Evolutionary conservation across 2,113 vertebrate genomes (phyloP), one percentile per base, ranked within the genome.

Genomic region (Camelus bactrianus): DNA sequence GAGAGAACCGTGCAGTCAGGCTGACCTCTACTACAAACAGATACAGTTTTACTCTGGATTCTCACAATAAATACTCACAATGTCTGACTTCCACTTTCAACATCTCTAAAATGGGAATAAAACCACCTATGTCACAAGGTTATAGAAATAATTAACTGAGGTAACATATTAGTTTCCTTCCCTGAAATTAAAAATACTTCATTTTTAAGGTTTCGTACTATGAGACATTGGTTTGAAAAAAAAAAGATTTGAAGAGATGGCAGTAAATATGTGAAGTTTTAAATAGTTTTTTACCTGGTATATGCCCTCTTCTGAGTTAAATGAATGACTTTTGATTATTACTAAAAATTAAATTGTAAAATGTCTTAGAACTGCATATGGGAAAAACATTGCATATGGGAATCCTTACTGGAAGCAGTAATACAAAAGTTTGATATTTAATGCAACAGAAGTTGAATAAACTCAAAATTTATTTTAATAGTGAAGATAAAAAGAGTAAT

Each of bases 181-280:
- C 22, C 14, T 65, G 15, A 92, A 96, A 92, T 65, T 42, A 86
- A 89, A 94, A 86, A 46, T 38, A 91, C 24, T 52, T 94, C 64
- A 65, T 77, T 73, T 50, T 50, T 38, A 85, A 70, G 65, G 42
- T 92, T 85, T 58, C 81, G 5, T 92, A 77, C 16, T 67, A 65
- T 2, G 28, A 24, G 35, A 14, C 6, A 35, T 62, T 88, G 82
- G 17, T 38, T 50, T 38, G 7, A 0, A 69, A 85, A 88, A 79
- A 32, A 79, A 35, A 13, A 62, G 3, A 38, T 81, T 35, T 75
- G 46, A 77, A 85, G 56, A 94, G 12, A 24, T 75, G 20, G 24
- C 30, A 77, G 24, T 46, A 89, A 93, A 72, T 56, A 91, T 16
- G 5, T 42, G 52, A 85, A 92, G 13, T 72, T 82, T 42, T 62